phyloP scores from a whole-genome alignment of 2,797 vertebrate species.

The Hydrolagus colliei region DNA sequence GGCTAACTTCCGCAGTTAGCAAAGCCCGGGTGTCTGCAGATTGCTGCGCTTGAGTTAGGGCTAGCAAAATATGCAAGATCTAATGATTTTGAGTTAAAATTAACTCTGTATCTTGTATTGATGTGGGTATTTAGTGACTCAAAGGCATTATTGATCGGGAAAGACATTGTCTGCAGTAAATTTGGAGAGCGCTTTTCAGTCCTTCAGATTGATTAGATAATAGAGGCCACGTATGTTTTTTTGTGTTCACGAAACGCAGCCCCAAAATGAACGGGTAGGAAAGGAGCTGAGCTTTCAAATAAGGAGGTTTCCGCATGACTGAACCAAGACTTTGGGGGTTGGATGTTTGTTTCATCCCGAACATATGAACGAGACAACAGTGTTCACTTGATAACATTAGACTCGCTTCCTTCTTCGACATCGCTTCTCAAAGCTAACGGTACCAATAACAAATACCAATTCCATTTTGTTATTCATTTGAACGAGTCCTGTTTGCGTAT shows the following conservation, averaged over 20 bases:
- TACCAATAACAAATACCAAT: too few species aligned
- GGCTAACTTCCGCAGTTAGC: neutral
- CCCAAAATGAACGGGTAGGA: neutral
- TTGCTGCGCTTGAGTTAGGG: neutral
- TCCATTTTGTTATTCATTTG: too few species aligned
- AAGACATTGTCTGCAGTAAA: slow-evolving; percentile 41
- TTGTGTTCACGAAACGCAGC: neutral
- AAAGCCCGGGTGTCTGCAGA: neutral
- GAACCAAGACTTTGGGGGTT: neutral
- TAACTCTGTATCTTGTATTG: slow-evolving; percentile 49
- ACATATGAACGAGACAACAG: neutral
- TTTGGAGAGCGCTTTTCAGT: neutral
- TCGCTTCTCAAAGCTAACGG: too few species aligned
- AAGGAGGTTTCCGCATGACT: too few species aligned
- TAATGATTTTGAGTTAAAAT: slow-evolving; percentile 55
- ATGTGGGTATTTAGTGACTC: slow-evolving; percentile 59
- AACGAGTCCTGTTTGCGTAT: too few species aligned
- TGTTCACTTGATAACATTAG: neutral
- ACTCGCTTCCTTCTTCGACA: neutral
- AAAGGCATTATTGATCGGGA: slow-evolving; percentile 58
- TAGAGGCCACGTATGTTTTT: neutral
- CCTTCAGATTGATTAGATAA: slow-evolving; percentile 19
- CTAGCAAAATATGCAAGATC: slow-evolving; percentile 15
- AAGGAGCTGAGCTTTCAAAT: neutral
- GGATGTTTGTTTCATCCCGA: neutral